Evolutionary conservation across 2,888 invertebrate genomes (phyloP), one percentile per base, ranked within the genome.

Genomic region (Cataglyphis cursor): DNA sequence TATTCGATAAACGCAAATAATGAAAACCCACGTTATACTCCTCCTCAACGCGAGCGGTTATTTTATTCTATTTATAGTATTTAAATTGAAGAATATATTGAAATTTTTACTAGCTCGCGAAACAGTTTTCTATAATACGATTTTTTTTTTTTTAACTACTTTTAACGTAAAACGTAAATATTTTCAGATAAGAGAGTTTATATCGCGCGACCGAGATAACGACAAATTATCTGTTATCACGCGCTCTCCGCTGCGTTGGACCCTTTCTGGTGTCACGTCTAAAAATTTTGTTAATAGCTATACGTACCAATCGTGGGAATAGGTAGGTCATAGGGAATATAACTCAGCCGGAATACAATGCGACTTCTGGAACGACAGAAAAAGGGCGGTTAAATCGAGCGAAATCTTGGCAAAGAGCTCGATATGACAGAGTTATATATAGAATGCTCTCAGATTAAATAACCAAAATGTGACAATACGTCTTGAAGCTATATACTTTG

Each of bases 321-420:
- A 44, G 54, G 38, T 76, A 76, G 76, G 76, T 76, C 76, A 76
- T 57, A 57, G 54, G 38, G 41, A 54, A 57, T 76, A 57, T 76
- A 76, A 76, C 10, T 76, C 68, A 68, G n/a, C 57, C 28, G n/a
- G 28, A 76, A 24, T 65, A 57, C 54, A 68, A 66, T 54, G 28
- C 54, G 54, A 54, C 9, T n/a, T 51, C 54, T 54, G 9, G 38
- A n/a, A 5, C n/a, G 38, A 54, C 66, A n/a, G 31, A 57, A 76
- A 76, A 76, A 76, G 68, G 28, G 57, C n/a, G 76, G 66, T 54
- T 54, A 76, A 76, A 66, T 76, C n/a, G 66, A 76, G 28, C 66
- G 48, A 18, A 31, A 75, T 24, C 18, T 65, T 75, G 21, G 38
- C 57, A n/a, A 57, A 38, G 57, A 38, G 38, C 9, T 41, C 38